Evolutionary conservation across 2,797 vertebrate genomes (phyloP).

Genomic region (Eremophila alpestris): DNA sequence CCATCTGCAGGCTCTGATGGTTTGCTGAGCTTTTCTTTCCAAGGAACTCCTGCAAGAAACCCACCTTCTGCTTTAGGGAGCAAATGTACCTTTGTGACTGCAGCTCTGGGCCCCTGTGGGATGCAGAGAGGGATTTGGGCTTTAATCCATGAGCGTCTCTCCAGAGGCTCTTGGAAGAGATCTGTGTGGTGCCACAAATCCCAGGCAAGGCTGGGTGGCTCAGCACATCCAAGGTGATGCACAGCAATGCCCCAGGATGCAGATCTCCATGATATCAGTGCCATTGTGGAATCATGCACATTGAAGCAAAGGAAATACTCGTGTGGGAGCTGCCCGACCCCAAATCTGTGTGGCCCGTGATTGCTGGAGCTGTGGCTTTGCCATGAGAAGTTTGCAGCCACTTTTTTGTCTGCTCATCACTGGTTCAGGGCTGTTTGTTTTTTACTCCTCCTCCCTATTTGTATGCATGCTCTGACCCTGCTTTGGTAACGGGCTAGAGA

Average conservation of each 20-base stretch:
- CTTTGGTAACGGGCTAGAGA: slow-evolving; percentile 62
- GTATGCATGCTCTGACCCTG: slow-evolving; percentile 70
- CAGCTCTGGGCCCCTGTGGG: fast-evolving
- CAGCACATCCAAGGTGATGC: neutral
- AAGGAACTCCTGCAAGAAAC: neutral
- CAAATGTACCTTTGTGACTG: fast-evolving
- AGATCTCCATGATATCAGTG: fast-evolving
- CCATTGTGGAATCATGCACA: fast-evolving
- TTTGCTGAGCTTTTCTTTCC: neutral
- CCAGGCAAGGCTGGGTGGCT: neutral
- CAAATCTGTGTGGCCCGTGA: neutral
- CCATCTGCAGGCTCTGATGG: neutral
- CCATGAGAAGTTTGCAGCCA: neutral
- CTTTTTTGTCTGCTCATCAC: neutral
- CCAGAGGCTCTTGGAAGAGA: neutral
- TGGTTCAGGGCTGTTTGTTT: neutral
- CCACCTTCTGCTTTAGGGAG: neutral
- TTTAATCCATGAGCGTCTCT: neutral
- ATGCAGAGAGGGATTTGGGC: neutral
- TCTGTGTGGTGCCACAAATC: fast-evolving
- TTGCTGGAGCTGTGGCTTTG: neutral
- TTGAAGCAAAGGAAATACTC: neutral
- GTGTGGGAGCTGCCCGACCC: neutral
- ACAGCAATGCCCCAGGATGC: neutral
- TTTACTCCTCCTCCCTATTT: slow-evolving; percentile 53